Evolutionary conservation across 2,888 invertebrate genomes (phyloP).

Genomic region (Tuta absoluta): DNA sequence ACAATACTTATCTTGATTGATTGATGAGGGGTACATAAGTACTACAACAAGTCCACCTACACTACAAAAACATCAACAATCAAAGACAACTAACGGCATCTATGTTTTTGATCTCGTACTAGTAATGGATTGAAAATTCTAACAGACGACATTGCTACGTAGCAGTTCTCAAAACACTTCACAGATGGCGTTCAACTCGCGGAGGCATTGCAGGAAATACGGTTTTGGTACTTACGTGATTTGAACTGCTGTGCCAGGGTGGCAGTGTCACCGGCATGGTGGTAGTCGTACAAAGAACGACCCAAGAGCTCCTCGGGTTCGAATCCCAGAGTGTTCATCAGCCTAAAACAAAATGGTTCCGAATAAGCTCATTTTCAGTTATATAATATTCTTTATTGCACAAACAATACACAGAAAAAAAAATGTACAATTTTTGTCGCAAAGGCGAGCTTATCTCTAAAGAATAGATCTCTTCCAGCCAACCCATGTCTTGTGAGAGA

Average conservation of each 20-base stretch:
- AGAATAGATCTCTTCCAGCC: too few species aligned
- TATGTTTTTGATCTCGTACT: not conserved
- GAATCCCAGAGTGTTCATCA: slow-evolving; percentile 91
- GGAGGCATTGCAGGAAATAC: not conserved
- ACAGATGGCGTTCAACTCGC: slow-evolving; percentile 10
- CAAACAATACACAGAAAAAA: too few species aligned
- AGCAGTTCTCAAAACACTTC: not conserved
- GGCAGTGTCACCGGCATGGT: slow-evolving; percentile 93
- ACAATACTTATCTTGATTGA: not conserved
- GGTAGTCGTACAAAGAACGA: slow-evolving; percentile 92
- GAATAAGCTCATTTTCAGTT: not conserved
- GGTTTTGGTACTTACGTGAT: slow-evolving; percentile 87
- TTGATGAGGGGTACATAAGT: not conserved
- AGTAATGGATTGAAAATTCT: not conserved
- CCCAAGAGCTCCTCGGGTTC: slow-evolving; percentile 90
- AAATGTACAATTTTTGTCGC: too few species aligned
- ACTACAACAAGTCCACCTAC: not conserved
- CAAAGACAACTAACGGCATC: slow-evolving; percentile 20
- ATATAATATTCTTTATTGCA: too few species aligned
- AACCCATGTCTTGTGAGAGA: too few species aligned
- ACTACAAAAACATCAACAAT: slow-evolving; percentile 20
- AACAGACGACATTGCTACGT: not conserved
- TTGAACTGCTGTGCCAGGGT: slow-evolving; percentile 92
- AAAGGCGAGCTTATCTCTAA: too few species aligned
- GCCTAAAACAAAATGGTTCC: slow-evolving; percentile 79